These are phyloP conservation scores for Cantharis rustica DNA, from an alignment of 2,888 invertebrate species.

Conservation along the genomic window DNA sequence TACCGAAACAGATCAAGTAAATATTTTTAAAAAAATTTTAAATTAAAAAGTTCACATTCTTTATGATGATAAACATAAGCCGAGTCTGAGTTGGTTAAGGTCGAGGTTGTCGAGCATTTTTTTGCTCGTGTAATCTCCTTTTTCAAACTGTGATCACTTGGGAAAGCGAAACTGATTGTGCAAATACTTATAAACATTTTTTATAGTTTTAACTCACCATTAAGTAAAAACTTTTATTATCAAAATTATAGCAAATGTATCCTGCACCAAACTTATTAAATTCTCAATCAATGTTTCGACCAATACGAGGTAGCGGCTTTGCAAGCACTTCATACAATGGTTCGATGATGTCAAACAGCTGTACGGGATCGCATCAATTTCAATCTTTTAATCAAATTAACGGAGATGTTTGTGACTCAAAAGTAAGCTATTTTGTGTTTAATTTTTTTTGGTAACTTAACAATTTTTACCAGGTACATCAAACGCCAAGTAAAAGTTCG, in stretches of 20 bases:
- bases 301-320: slow-evolving; percentile 23
- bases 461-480: background rate
- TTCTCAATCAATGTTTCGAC: slow-evolving; percentile 27
- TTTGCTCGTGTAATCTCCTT: slow-evolving; percentile 17
- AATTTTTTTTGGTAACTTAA: background rate
- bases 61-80: slow-evolving; percentile 51
- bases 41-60: background rate
- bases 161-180: slow-evolving; percentile 33
- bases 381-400: background rate
- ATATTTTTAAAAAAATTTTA: background rate
- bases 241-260: background rate
- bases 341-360: background rate
- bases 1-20: background rate
- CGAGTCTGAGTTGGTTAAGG: slow-evolving; percentile 47
- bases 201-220: background rate
- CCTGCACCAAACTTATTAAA: background rate
- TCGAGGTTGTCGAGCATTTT: slow-evolving; percentile 29
- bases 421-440: background rate
- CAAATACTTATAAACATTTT: background rate
- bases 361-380: background rate
- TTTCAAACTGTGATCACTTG: slow-evolving; percentile 34
- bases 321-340: slow-evolving; percentile 7
- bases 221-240: background rate
- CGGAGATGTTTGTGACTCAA: background rate
- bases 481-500: background rate